Conservation (phyloP, 2,113 vertebrate genomes). For the Nothocercus julius region DNA sequence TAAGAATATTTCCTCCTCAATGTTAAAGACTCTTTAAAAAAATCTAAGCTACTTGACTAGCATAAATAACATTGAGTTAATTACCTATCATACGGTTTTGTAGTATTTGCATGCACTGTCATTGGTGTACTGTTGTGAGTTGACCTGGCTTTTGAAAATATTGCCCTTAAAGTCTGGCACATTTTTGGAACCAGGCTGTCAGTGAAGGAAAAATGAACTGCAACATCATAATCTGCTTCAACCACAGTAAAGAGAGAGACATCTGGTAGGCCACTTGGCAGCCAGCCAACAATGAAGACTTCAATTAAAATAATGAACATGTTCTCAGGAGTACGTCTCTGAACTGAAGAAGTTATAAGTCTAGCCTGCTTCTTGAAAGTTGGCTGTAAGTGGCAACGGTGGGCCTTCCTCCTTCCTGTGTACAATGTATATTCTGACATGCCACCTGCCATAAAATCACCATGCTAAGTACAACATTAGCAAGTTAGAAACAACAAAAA, state of each 20-base stretch:
- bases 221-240: conserved; percentile 79
- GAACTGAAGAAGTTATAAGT: conserved; percentile 74
- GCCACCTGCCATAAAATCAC: neutral
- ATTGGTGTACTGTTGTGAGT: conserved; percentile 57
- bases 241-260: conserved; percentile 79
- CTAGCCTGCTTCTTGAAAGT: conserved; percentile 67
- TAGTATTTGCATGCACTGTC: conserved; percentile 57
- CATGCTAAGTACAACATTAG: neutral
- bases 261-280: conserved; percentile 83
- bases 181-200: conserved; percentile 76
- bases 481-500: neutral
- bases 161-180: conserved; percentile 72
- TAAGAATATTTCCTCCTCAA: neutral
- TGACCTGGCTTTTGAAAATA: conserved; percentile 72
- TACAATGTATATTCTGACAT: neutral
- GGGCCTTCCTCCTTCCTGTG: accelerated
- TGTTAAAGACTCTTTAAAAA: conserved; percentile 1
- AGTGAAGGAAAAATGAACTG: conserved; percentile 77
- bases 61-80: conserved; percentile 55
- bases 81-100: conserved; percentile 62
- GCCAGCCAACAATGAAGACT: conserved; percentile 77
- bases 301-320: conserved; percentile 83
- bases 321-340: conserved; percentile 77
- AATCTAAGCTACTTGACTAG: conserved; percentile 22
- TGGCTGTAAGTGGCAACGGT: conserved; percentile 19